Conservation (phyloP, 2,797 vertebrate species). For the Pogoniulus pusillus region DNA sequence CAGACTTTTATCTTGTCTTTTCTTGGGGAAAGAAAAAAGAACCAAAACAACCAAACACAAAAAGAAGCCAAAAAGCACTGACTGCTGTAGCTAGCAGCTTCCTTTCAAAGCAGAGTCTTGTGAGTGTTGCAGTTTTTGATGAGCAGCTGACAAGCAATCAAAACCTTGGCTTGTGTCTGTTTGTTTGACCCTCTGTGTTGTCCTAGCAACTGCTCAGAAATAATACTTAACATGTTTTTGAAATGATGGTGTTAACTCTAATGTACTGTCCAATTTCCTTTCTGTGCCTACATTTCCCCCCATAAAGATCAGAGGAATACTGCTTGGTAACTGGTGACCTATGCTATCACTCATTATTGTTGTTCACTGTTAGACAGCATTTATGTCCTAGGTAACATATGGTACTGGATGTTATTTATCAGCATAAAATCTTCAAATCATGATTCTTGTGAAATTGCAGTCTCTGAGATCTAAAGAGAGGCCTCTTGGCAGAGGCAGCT, state of each 20-base stretch:
- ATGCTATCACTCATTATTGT: not conserved
- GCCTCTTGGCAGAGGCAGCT: not conserved
- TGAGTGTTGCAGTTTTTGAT: not conserved
- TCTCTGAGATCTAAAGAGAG: not conserved
- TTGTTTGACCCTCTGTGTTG: not conserved
- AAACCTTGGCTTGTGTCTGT: not conserved
- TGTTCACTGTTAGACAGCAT: not conserved
- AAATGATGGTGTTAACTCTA: not conserved
- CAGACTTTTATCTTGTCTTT: not conserved
- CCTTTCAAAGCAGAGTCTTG: not conserved
- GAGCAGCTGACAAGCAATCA: not conserved
- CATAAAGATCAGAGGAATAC: not conserved
- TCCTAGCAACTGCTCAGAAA: not conserved
- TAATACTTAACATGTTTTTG: not conserved
- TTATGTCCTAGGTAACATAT: not conserved
- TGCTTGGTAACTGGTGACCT: not conserved
- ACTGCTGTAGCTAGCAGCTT: not conserved
- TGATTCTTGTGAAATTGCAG: not conserved
- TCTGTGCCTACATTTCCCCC: not conserved
- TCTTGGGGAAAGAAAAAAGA: not conserved
- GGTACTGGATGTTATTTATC: not conserved
- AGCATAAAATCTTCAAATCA: not conserved
- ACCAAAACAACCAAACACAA: no score
- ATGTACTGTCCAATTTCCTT: slow-evolving; percentile 14
- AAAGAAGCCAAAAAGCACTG: not conserved